Evolutionary conservation across 2,113 vertebrate species (phyloP).

Genomic region (Nothoprocta perdicaria): DNA sequence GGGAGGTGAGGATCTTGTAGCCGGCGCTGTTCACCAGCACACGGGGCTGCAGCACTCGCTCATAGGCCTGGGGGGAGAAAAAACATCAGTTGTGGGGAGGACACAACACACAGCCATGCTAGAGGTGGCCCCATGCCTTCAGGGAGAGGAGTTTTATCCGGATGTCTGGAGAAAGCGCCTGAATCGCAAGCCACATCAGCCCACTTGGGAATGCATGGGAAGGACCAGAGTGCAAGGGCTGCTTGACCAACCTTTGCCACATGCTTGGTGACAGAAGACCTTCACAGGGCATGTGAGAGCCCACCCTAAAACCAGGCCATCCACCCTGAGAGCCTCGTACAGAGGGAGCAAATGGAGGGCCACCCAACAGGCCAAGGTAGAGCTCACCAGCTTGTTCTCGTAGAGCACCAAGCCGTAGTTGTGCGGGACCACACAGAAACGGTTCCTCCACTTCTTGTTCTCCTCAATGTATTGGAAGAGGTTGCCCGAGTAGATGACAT

Average conservation of each 20-base stretch:
- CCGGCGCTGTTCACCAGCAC: conserved; percentile 89
- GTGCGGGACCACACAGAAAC: conserved; percentile 88
- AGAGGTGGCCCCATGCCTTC: background rate
- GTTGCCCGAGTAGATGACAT: conserved; percentile 90
- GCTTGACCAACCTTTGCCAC: background rate
- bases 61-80: conserved; percentile 81
- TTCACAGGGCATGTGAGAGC: too few relatives aligned
- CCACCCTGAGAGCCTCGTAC: background rate
- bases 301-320: background rate
- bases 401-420: conserved; percentile 87
- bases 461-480: conserved; percentile 94
- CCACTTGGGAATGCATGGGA: background rate
- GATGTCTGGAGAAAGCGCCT: background rate
- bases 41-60: conserved; percentile 84
- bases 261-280: background rate
- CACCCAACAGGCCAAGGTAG: too few relatives aligned
- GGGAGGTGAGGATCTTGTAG: conserved; percentile 88
- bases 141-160: background rate
- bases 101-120: too few relatives aligned
- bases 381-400: conserved; percentile 88
- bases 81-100: background rate
- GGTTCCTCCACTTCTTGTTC: conserved; percentile 93
- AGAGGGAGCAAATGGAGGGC: too few relatives aligned
- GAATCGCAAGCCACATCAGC: background rate
- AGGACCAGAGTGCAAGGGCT: background rate